These are phyloP conservation scores for Paracanthobrama guichenoti DNA, from an alignment of 2,113 vertebrate genomes.

Conservation along the genomic window DNA sequence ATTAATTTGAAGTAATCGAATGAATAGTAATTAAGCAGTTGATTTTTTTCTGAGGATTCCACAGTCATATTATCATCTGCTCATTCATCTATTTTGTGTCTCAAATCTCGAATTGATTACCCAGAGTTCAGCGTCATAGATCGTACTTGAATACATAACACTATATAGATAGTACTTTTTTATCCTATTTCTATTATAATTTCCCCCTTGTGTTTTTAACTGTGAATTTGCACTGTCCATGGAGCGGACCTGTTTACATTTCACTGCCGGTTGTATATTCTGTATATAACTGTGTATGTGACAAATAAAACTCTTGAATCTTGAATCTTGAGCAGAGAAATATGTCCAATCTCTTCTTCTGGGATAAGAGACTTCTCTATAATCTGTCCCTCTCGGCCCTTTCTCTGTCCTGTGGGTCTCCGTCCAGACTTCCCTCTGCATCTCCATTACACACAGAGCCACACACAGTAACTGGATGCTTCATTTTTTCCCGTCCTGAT, in stretches of 20 bases:
- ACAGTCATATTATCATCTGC: not conserved
- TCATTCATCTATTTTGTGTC: not conserved
- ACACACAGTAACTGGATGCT: slow-evolving; percentile 31
- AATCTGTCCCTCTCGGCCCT: not conserved
- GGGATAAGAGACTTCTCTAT: not conserved
- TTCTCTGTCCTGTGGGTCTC: not conserved
- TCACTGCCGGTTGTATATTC: no score
- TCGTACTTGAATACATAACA: no score
- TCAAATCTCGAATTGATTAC: not conserved
- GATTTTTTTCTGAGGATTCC: not conserved
- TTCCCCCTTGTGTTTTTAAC: no score
- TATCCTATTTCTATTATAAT: no score
- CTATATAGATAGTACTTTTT: no score
- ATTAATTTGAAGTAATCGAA: not conserved
- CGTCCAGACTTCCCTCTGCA: not conserved
- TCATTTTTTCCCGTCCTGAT: slow-evolving; percentile 14
- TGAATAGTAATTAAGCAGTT: not conserved
- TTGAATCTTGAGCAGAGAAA: no score
- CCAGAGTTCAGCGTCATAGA: slow-evolving; percentile 3
- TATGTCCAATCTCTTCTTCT: not conserved
- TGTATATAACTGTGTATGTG: no score
- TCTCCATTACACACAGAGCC: slow-evolving; percentile 37
- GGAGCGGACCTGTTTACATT: no score
- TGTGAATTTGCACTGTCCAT: no score
- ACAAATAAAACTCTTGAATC: no score